Conservation (phyloP, 1,140 invertebrate genomes). For the Metaphire vulgaris region DNA sequence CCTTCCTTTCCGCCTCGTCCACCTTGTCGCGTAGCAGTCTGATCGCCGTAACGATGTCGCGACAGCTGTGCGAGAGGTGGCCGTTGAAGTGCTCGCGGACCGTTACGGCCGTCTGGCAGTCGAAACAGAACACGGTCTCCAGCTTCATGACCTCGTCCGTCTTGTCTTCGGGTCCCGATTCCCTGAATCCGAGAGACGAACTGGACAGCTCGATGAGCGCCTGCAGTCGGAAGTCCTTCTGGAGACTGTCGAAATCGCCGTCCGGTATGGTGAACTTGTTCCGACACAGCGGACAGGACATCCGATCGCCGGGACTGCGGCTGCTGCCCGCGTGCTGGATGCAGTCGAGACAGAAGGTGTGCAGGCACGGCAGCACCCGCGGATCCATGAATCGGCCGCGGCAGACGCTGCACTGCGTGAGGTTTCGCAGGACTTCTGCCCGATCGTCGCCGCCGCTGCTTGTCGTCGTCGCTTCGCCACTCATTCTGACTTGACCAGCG, state of each 20-base stretch:
- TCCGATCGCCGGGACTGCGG: neutral
- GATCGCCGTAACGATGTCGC: neutral
- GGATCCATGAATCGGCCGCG: slow-evolving; percentile 34
- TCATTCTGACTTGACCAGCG: too few relatives aligned
- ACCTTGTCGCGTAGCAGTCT: neutral
- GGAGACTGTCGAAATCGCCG: neutral
- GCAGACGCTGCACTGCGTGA: slow-evolving; percentile 38
- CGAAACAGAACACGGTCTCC: neutral
- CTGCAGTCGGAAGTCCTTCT: neutral
- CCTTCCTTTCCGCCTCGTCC: neutral
- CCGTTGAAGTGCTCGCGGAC: neutral
- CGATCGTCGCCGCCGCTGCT: too few relatives aligned
- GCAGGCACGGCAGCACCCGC: slow-evolving; percentile 40
- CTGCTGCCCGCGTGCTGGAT: slow-evolving; percentile 42
- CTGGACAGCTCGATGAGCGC: neutral
- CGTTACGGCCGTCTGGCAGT: neutral
- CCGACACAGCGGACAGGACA: neutral
- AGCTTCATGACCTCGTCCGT: too few relatives aligned
- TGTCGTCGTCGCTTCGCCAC: too few relatives aligned
- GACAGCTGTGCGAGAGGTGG: neutral
- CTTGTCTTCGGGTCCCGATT: neutral
- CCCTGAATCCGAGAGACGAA: neutral
- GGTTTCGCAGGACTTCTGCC: slow-evolving; percentile 36
- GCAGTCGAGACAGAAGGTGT: slow-evolving; percentile 53
- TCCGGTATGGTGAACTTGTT: neutral